These are phyloP conservation scores for Altica lythri DNA, from an alignment of 2,888 invertebrate species.

Conservation along the genomic window DNA sequence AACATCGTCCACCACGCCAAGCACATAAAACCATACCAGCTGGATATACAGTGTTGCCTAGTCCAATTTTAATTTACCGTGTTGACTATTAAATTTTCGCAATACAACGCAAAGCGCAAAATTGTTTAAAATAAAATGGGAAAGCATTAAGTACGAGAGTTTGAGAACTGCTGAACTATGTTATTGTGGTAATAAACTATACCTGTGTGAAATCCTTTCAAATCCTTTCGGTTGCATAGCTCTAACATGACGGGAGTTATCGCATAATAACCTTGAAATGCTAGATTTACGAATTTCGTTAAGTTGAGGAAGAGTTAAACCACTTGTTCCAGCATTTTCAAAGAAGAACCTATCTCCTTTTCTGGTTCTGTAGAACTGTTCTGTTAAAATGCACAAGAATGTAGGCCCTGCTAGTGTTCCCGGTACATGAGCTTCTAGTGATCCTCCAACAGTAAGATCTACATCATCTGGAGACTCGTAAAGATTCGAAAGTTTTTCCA, in stretches of 20 bases:
- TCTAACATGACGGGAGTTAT: constrained; percentile 73
- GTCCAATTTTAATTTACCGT: too few species aligned
- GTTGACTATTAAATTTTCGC: too few species aligned
- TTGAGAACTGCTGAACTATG: too few species aligned
- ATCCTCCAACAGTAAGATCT: constrained; percentile 84
- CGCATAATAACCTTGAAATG: constrained; percentile 78
- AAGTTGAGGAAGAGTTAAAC: constrained; percentile 63
- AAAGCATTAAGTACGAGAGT: too few species aligned
- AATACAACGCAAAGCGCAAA: too few species aligned
- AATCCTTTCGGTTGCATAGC: constrained; percentile 73
- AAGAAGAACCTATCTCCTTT: constrained; percentile 88
- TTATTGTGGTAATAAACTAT: too few species aligned
- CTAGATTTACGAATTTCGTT: constrained; percentile 76
- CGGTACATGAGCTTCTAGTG: constrained; percentile 75
- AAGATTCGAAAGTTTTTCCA: constrained; percentile 65
- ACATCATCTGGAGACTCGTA: constrained; percentile 81
- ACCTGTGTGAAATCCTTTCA: constrained; percentile 65
- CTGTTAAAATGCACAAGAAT: constrained; percentile 83
- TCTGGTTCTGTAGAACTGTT: constrained; percentile 85
- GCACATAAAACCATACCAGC: too few species aligned
- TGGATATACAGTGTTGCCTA: too few species aligned
- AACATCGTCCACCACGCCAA: too few species aligned
- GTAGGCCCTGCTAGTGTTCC: constrained; percentile 85
- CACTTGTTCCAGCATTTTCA: constrained; percentile 66
- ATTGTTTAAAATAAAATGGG: too few species aligned